Percentiles rank a stretch among this genome's conserved stretches.
phyloP scores from a whole-genome alignment of 2,113 vertebrate species.

The Delphinus delphis region DNA sequence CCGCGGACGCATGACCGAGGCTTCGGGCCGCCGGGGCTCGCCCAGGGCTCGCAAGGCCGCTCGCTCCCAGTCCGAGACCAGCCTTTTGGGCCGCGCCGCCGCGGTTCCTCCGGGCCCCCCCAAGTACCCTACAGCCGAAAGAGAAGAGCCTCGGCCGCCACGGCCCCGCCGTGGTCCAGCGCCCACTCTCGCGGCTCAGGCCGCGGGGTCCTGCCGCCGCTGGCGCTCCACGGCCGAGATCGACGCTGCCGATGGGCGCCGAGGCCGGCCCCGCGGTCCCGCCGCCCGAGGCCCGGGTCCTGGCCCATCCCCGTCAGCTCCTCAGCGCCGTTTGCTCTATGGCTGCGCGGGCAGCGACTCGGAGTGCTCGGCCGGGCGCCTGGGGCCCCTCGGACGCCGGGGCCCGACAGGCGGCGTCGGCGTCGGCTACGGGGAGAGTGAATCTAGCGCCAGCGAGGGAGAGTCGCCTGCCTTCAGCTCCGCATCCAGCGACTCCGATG shows the following conservation, averaged over 20 bases:
- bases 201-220: constrained; percentile 78
- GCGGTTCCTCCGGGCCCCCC: constrained; percentile 73
- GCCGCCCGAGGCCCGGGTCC: constrained; percentile 49
- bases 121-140: constrained; percentile 86
- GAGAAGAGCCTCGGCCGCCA: constrained; percentile 80
- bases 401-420: constrained; percentile 65
- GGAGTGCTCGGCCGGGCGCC: constrained; percentile 66
- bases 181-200: constrained; percentile 77
- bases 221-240: constrained; percentile 91
- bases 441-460: constrained; percentile 78
- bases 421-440: constrained; percentile 67
- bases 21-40: constrained; percentile 71
- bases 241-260: constrained; percentile 82
- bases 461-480: constrained; percentile 88
- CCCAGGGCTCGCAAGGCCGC: constrained; percentile 85
- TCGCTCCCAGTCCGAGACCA: constrained; percentile 91
- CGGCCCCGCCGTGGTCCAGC: constrained; percentile 79
- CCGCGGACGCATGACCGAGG: constrained; percentile 85
- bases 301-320: constrained; percentile 70
- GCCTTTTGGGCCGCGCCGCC: constrained; percentile 83
- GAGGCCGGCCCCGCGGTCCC: constrained; percentile 54
- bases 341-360: constrained; percentile 80
- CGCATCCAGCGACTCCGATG: constrained; percentile 90
- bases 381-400: constrained; percentile 73
- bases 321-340: constrained; percentile 67